A percentile compares a stretch with the other conserved stretches of the same genome.
These are phyloP conservation scores for Suillia variegata DNA, from an alignment of 2,888 invertebrate species.

Conservation along the genomic window DNA sequence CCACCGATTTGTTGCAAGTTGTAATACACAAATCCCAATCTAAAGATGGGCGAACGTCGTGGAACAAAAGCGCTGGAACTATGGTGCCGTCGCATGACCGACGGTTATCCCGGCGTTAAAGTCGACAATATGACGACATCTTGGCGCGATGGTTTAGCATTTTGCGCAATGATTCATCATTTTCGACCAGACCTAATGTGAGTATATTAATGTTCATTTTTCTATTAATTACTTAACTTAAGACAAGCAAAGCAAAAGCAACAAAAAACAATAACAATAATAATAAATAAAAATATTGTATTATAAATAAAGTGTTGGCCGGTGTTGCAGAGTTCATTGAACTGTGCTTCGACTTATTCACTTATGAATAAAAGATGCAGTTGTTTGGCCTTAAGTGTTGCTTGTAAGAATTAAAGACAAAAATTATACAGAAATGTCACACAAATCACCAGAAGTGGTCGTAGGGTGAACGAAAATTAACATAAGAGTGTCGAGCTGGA, in stretches of 20 bases:
- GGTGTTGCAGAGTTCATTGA: constrained; percentile 2
- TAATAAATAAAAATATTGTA: not conserved
- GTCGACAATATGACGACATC: constrained; percentile 94
- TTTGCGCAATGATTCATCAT: constrained; percentile 95
- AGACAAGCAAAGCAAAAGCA: no score
- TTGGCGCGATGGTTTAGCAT: constrained; percentile 93
- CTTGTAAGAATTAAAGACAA: not conserved
- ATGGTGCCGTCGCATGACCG: constrained; percentile 90
- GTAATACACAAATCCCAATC: not conserved
- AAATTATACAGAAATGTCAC: not conserved
- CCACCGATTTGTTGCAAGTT: no score
- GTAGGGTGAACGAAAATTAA: no score
- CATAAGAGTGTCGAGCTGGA: no score
- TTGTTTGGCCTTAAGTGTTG: not conserved
- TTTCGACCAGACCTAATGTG: constrained; percentile 95
- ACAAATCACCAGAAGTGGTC: not conserved
- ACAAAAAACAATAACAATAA: no score
- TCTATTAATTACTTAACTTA: not conserved
- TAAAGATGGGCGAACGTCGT: constrained; percentile 84
- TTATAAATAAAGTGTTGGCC: not conserved
- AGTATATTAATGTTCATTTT: no score
- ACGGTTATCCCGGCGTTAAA: constrained; percentile 87
- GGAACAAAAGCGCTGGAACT: constrained; percentile 90
- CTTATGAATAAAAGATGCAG: not conserved
- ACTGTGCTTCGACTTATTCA: not conserved